phyloP scores from a whole-genome alignment of 1,140 invertebrate species.

The Phymastichus coffea region DNA sequence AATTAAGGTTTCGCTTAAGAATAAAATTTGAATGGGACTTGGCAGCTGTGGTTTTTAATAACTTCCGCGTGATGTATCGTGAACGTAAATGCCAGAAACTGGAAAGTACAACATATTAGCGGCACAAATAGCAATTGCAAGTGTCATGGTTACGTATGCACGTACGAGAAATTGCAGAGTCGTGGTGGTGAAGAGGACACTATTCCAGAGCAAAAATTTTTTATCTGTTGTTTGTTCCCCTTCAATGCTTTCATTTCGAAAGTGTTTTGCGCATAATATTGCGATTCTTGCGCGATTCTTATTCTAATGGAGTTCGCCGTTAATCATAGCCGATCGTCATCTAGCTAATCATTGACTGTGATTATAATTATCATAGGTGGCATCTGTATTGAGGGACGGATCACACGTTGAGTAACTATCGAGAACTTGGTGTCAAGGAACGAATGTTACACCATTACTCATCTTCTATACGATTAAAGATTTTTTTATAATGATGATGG shows the following conservation, averaged over 20 bases:
- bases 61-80: neutral
- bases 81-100: too few species aligned
- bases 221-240: too few species aligned
- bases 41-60: too few species aligned
- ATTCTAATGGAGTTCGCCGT: neutral
- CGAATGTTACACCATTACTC: neutral
- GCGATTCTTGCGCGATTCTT: neutral
- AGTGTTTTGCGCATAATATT: neutral
- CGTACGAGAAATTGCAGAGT: constrained; percentile 1
- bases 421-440: too few species aligned
- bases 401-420: too few species aligned
- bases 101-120: neutral
- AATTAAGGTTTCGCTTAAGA: too few species aligned
- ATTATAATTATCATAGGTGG: neutral
- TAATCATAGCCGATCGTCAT: neutral
- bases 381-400: too few species aligned
- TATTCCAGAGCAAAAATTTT: neutral
- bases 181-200: neutral
- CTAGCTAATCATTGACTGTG: neutral
- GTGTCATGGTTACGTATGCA: neutral
- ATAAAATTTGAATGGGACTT: too few species aligned
- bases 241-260: too few species aligned
- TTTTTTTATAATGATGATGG: too few species aligned
- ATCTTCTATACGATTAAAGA: neutral
- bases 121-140: constrained; percentile 2